Evolutionary conservation across 2,888 invertebrate species (phyloP).

Genomic region (Galerucella nymphaeae): DNA sequence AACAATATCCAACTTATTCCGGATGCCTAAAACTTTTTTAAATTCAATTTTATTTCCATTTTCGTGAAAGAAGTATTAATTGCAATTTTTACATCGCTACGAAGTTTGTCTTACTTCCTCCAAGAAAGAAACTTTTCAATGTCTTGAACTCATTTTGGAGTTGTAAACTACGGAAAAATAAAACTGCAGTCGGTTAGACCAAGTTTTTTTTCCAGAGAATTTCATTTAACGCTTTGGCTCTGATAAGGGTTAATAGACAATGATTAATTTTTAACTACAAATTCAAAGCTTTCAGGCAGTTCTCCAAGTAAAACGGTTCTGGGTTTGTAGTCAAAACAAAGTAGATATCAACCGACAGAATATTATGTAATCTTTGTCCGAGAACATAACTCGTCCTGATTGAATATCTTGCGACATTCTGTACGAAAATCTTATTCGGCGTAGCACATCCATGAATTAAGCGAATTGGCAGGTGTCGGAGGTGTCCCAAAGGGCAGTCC

Average conservation of each 20-base stretch:
- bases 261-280: too few species aligned
- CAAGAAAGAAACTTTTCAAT: conserved; percentile 33
- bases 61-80: conserved; percentile 36
- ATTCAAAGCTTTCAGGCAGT: too few species aligned
- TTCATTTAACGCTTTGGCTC: too few species aligned
- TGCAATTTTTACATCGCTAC: conserved; percentile 35
- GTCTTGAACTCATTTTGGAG: conserved; percentile 33
- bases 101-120: conserved; percentile 35
- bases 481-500: conserved; percentile 61
- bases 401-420: background rate
- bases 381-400: background rate
- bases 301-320: too few species aligned
- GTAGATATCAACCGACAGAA: too few species aligned
- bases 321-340: too few species aligned
- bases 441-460: conserved; percentile 58
- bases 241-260: too few species aligned
- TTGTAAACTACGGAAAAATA: conserved; percentile 26
- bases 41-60: conserved; percentile 35
- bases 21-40: conserved; percentile 35
- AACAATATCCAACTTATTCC: conserved; percentile 36
- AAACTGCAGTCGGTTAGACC: conserved; percentile 15
- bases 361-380: too few species aligned
- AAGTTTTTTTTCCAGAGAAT: background rate
- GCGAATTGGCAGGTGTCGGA: conserved; percentile 63
- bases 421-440: background rate